Evolutionary conservation across 2,113 vertebrate genomes (phyloP), one percentile per base, ranked within the genome.

Genomic region (Rhizomys pruinosus): DNA sequence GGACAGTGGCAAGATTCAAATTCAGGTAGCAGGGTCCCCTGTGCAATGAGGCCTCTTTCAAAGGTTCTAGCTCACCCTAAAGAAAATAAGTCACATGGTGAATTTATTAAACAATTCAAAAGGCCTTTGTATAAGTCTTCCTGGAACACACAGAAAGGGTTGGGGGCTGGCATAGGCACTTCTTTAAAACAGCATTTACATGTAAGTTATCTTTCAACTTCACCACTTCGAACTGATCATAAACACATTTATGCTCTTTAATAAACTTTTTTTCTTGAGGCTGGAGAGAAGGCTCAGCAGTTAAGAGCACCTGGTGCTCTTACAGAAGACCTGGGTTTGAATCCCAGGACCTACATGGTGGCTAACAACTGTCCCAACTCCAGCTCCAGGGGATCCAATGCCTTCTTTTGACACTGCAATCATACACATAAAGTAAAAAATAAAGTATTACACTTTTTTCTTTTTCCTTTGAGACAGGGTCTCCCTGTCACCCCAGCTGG

Each of bases 231-330:
- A 64, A 64, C 69, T 94, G 89, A 96, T 97, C 96, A 94, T 89
- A 96, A 95, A 94, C 92, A 93, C 95, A 97, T 95, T 92, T 96
- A 92, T 96, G 80, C 77, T 94, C 96, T 95, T 93, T n/a, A n/a
- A n/a, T 61, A 16, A 52, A 52, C 6, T 52, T 52, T 52, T n/a
- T n/a, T n/a, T n/a, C n/a, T n/a, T n/a, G n/a, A n/a, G n/a, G n/a
- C n/a, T n/a, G n/a, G n/a, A n/a, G n/a, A n/a, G n/a, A n/a, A n/a
- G n/a, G n/a, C n/a, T n/a, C n/a, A n/a, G n/a, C n/a, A n/a, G n/a
- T n/a, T n/a, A n/a, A n/a, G n/a, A n/a, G n/a, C n/a, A n/a, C n/a
- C n/a, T n/a, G n/a, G n/a, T n/a, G n/a, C n/a, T n/a, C n/a, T n/a
- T n/a, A n/a, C n/a, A n/a, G n/a, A n/a, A n/a, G n/a, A n/a, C n/a